Evolutionary conservation across 92 coral and sea anemone species (phyloP).

Genomic region (Parazoanthus darwini): DNA sequence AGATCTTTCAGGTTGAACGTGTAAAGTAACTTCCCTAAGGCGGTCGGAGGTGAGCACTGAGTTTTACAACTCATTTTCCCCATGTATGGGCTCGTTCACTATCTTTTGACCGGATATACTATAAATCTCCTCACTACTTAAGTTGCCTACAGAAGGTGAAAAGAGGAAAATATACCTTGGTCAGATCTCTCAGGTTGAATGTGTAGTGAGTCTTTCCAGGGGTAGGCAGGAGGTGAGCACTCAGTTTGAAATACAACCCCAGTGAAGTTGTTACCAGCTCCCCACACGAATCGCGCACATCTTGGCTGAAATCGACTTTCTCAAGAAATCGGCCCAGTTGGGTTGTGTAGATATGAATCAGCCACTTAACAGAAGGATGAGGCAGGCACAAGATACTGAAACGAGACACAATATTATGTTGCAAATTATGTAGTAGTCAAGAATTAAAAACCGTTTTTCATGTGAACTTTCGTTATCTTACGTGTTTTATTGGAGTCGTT

Average conservation of each 20-base stretch:
- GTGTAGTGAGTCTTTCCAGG: slow-evolving; percentile 95
- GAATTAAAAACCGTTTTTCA: not conserved
- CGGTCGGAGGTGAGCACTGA: slow-evolving; percentile 79
- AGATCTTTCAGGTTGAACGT: slow-evolving; percentile 92
- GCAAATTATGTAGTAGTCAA: not conserved
- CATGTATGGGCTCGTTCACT: not conserved
- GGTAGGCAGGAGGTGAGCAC: slow-evolving; percentile 84
- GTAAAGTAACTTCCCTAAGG: slow-evolving; percentile 86
- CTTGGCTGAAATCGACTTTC: slow-evolving; percentile 81
- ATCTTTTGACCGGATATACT: not conserved
- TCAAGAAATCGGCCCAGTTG: slow-evolving; percentile 96
- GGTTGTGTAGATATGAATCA: slow-evolving; percentile 84
- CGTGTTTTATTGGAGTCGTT: too few species aligned
- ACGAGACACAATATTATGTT: not conserved
- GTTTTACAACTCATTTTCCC: slow-evolving; percentile 58
- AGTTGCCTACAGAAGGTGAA: not conserved
- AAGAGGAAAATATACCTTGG: slow-evolving; percentile 58
- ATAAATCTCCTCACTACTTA: not conserved
- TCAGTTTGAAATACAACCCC: slow-evolving; percentile 75
- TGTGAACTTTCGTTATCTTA: too few species aligned
- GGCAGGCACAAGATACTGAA: slow-evolving; percentile 83
- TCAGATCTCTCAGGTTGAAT: slow-evolving; percentile 88
- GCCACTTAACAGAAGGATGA: slow-evolving; percentile 85
- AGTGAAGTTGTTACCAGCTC: slow-evolving; percentile 72
- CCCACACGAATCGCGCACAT: slow-evolving; percentile 79